A percentile compares a stretch with the other conserved stretches of the same genome.
Evolutionary conservation across 2,113 vertebrate genomes (phyloP).

Genomic region (Tauraco erythrolophus): DNA sequence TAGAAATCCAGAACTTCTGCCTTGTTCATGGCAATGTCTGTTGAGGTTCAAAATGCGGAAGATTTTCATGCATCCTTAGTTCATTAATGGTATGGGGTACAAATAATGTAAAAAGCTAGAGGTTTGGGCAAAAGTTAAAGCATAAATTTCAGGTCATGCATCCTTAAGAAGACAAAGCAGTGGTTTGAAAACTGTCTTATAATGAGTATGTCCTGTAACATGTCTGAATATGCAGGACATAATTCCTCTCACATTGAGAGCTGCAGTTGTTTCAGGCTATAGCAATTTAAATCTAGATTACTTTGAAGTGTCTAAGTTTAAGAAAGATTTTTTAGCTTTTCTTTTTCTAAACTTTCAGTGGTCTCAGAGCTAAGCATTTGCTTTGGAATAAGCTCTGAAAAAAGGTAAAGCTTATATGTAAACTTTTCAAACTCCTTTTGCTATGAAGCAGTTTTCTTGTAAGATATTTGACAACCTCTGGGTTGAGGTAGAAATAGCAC

Average conservation of each 20-base stretch:
- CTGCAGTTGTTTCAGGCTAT: conserved; percentile 27
- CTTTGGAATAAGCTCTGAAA: conserved; percentile 21
- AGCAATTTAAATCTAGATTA: neutral
- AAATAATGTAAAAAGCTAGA: neutral
- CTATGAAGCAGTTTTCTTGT: neutral
- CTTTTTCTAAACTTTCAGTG: neutral
- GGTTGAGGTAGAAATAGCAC: neutral
- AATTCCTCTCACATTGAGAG: conserved; percentile 1
- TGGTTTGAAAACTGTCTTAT: neutral
- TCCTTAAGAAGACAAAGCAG: neutral
- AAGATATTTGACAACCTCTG: neutral
- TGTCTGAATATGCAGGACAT: conserved; percentile 14
- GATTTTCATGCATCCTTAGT: neutral
- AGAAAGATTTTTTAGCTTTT: neutral
- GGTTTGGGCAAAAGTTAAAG: neutral
- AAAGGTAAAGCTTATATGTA: neutral
- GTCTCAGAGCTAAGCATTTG: neutral
- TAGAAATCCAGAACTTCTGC: neutral
- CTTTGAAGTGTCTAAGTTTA: neutral
- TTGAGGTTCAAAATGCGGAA: neutral
- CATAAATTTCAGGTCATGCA: neutral
- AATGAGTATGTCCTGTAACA: neutral
- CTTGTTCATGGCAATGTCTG: neutral
- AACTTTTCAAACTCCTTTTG: neutral
- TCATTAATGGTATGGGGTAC: neutral